Base-by-base conservation (phyloP, 2,113 vertebrate genomes). In the Ciconia boyciana region DNA sequence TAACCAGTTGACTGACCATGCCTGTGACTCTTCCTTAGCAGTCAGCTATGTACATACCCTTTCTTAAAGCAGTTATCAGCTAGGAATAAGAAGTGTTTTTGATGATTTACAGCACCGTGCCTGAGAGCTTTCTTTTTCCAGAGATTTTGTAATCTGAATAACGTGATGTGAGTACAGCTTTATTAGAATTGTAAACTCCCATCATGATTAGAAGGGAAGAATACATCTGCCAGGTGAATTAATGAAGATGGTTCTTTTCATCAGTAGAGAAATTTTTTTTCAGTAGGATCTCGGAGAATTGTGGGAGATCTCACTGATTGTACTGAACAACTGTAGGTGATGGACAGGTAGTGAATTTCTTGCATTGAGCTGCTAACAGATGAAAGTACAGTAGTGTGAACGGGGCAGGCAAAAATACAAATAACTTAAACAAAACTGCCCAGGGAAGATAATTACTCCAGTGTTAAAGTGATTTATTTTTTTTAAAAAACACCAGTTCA, bases 131-230 rank as follows among this genome's bases (percentile, higher is more conserved):
- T 90, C 72, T 91, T 78, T 83, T 93, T 39, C 58, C 57, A 62
- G 55, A 70, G 76, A 64, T 57, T 83, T 81, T 93, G 83, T 96
- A 71, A 87, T 93, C 39, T 87, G 85, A 89, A 87, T 93, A 92
- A 92, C 10, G 9, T 92, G 77, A 89, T 78, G 77, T 13, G 65
- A 89, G 61, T 94, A 62, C 77, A 83, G 61, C 77, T 96, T 94
- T 94, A 94, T 94, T 96, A 96, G 83, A 92, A 89, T 86, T 95
- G 92, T 94, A 90, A 96, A 90, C 70, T 91, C 36, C 46, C 62
- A 16, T 89, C 79, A 92, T 91, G 78, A 94, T 94, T 81, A 90
- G 80, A 96, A 81, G 55, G 76, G 70, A 86, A 92, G 79, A 93
- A 89, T 87, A 34, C 62, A 84, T 89, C 57, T 6, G 10, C 44